phyloP scores from a whole-genome alignment of 2,797 vertebrate species.

The Hyperoplus immaculatus region DNA sequence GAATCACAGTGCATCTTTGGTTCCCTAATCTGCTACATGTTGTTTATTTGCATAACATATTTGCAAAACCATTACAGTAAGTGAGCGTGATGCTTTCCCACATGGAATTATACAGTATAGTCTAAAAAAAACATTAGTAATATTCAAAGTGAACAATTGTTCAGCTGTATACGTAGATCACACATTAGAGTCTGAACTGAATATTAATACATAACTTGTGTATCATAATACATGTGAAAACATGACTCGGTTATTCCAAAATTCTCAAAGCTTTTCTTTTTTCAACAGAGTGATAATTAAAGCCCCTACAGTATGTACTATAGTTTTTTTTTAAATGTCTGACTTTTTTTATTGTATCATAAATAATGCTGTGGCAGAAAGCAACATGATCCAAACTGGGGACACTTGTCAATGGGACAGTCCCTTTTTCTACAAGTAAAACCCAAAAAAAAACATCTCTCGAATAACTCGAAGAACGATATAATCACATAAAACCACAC shows the following conservation, averaged over 20 bases:
- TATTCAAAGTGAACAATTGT: constrained; percentile 18
- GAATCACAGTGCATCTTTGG: constrained; percentile 39
- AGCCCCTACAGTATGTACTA: not conserved
- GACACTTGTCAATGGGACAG: not conserved
- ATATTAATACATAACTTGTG: constrained; percentile 18
- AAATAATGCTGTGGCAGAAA: not conserved
- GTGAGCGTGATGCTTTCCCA: constrained; percentile 12
- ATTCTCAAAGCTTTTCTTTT: not conserved
- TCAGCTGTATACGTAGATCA: constrained; percentile 17
- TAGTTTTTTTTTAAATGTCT: not conserved
- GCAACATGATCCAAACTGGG: not conserved
- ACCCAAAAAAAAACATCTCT: not conserved
- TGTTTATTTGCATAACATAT: constrained; percentile 61
- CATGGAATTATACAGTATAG: constrained; percentile 41
- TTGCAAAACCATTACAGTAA: constrained; percentile 35
- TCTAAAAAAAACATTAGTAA: constrained; percentile 28
- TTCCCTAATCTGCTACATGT: constrained; percentile 45
- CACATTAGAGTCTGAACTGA: constrained; percentile 5
- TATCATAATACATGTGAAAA: not conserved
- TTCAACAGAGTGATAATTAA: not conserved
- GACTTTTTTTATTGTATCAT: not conserved
- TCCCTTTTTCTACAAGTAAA: not conserved
- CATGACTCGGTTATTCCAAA: not conserved
- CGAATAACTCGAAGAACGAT: not conserved
- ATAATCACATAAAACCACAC: not conserved